Base-by-base conservation (phyloP, 2,888 invertebrate genomes). In the Polydrusus pterygomalis region DNA sequence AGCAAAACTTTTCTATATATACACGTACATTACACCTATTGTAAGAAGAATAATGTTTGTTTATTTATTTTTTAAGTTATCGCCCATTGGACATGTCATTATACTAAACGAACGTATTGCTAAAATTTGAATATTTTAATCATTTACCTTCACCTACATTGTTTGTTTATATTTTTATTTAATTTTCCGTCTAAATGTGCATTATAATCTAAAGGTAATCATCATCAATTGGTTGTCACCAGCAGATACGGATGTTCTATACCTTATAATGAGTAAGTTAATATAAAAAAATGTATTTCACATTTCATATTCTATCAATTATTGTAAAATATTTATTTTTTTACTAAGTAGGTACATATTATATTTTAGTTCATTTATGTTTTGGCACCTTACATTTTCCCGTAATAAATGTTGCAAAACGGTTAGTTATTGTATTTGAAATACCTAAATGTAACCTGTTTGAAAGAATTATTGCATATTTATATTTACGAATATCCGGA, bases 371-470 rank as follows among this genome's bases (percentile, higher is more conserved):
- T 54, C 30, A 43, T 43, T 30, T 54, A 9, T 54, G n/a, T 51
- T 18, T 20, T 20, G 8, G 11, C 17, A 9, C 20, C n/a, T n/a
- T 10, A 11, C 30, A n/a, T 54, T 54, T 25, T 13, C 54, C n/a
- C 30, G 20, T 30, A 13, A 54, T n/a, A n/a, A n/a, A n/a, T 54
- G 54, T 54, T 30, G 54, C 25, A 54, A 54, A 54, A n/a, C 5
- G 6, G 5, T n/a, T 30, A 25, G 6, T 30, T 54, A n/a, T 54
- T 54, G 54, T 30, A 30, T 25, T 54, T 51, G 51, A 20, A 18
- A 30, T 54, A n/a, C n/a, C n/a, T n/a, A 25, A 30, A 25, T 3
- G 25, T 30, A 54, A 54, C 54, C 30, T 25, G 54, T 54, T 54
- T 20, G 11, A 20, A 18, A 17, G 20, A 20, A 11, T 51, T 30